A percentile compares a stretch with the other conserved stretches of the same genome.
Conservation (phyloP, 2,888 invertebrate genomes). For the Frankliniella intonsa region DNA sequence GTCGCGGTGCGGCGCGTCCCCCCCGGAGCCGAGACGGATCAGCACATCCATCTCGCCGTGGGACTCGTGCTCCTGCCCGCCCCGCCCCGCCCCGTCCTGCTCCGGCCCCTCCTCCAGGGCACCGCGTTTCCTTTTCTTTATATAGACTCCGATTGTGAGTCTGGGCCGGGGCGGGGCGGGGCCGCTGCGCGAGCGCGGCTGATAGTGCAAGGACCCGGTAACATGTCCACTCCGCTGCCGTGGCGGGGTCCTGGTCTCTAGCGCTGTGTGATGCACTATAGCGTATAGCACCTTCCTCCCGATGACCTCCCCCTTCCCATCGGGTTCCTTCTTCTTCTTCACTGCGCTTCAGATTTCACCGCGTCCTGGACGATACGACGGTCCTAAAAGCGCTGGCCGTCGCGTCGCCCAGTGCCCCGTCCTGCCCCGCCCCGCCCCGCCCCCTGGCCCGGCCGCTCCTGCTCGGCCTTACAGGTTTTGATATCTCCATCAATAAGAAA, state of each 20-base stretch:
- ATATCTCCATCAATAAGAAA: conserved; percentile 23
- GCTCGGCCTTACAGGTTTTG: not conserved
- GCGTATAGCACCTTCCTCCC: no score
- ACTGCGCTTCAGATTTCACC: conserved; percentile 10
- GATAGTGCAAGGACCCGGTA: no score
- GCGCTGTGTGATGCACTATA: no score
- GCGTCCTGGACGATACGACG: not conserved
- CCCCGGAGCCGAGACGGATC: no score
- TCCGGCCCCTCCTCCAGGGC: no score
- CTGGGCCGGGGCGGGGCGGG: no score
- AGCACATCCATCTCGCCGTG: no score
- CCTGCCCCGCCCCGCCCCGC: not conserved
- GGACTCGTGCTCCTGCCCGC: not conserved
- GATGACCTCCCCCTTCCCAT: no score
- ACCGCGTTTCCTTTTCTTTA: not conserved
- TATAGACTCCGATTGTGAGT: no score
- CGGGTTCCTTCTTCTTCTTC: not conserved
- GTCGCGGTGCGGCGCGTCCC: not conserved
- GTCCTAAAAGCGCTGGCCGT: not conserved
- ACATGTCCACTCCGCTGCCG: not conserved
- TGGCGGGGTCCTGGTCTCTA: not conserved
- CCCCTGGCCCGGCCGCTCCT: no score
- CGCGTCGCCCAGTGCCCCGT: not conserved
- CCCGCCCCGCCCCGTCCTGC: not conserved
- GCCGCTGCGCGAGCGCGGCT: no score